A percentile compares a stretch with the other conserved stretches of the same genome.
Evolutionary conservation across 2,888 invertebrate genomes (phyloP).

Genomic region (Drosophila greeni): DNA sequence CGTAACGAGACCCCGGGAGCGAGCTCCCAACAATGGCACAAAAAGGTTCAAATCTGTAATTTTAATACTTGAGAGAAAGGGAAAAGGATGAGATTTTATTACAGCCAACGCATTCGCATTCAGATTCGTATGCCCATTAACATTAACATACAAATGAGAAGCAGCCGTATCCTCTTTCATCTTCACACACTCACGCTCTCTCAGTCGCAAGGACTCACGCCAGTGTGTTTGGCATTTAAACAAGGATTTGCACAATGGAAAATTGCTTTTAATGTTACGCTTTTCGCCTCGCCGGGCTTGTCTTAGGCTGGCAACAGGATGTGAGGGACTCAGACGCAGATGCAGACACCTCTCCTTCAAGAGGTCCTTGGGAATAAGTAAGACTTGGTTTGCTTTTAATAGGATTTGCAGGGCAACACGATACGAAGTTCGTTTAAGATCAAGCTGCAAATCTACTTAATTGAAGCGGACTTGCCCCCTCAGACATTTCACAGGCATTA

Average conservation of each 20-base stretch:
- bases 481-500: conserved; percentile 17
- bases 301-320: conserved; percentile 44
- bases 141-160: conserved; percentile 64
- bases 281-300: conserved; percentile 58
- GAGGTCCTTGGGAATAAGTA: not conserved
- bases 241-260: conserved; percentile 65
- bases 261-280: conserved; percentile 67
- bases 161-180: conserved; percentile 43
- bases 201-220: conserved; percentile 15
- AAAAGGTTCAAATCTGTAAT: conserved; percentile 59
- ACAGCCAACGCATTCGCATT: conserved; percentile 52
- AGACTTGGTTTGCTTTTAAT: conserved; percentile 19
- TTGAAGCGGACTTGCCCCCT: conserved; percentile 3
- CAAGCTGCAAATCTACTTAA: conserved; percentile 23
- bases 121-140: conserved; percentile 58
- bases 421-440: conserved; percentile 6
- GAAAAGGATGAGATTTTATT: conserved; percentile 61
- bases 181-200: conserved; percentile 18
- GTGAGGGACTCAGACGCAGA: not conserved
- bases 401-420: conserved; percentile 7
- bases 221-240: conserved; percentile 55
- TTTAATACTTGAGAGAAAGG: conserved; percentile 47
- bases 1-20: conserved; percentile 28
- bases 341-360: conserved; percentile 2
- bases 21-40: conserved; percentile 19